Percentiles rank a stretch among this genome's conserved stretches.
Evolutionary conservation across 1,140 invertebrate species (phyloP).

Genomic region (Cataglyphis hispanica): DNA sequence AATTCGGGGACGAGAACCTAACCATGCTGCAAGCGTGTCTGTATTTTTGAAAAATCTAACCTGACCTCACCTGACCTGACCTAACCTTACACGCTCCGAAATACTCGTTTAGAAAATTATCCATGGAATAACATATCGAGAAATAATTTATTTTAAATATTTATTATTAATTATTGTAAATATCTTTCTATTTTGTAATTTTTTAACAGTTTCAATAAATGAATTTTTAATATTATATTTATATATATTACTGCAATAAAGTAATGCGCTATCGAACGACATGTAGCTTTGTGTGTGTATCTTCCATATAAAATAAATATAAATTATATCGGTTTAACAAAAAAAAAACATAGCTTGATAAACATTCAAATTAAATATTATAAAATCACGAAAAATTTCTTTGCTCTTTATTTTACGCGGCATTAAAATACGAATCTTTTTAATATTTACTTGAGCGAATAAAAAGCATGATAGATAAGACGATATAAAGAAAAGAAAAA

Average conservation of each 20-base stretch:
- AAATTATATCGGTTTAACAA: neutral
- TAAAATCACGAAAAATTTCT: neutral
- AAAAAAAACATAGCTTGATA: neutral
- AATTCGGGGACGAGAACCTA: slow-evolving; percentile 31
- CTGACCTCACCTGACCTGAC: neutral
- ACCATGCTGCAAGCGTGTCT: slow-evolving; percentile 1
- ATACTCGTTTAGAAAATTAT: slow-evolving; percentile 15
- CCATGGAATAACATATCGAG: neutral
- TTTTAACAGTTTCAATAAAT: too few relatives aligned
- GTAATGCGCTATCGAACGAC: neutral
- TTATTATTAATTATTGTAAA: too few relatives aligned
- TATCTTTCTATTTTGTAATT: too few relatives aligned
- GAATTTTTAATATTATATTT: neutral
- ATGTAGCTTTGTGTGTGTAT: too few relatives aligned
- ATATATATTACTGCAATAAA: neutral
- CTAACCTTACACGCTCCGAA: neutral
- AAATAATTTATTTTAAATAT: neutral
- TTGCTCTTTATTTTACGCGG: neutral
- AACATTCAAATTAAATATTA: slow-evolving; percentile 21
- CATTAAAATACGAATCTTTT: neutral
- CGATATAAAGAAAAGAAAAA: too few relatives aligned
- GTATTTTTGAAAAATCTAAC: slow-evolving; percentile 24
- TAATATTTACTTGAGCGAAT: neutral
- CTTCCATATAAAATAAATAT: neutral
- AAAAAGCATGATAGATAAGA: neutral